A percentile compares a stretch with the other conserved stretches of the same genome.
phyloP scores from a whole-genome alignment of 2,888 invertebrate genomes.

The Mongoloraphidia duomilia region DNA sequence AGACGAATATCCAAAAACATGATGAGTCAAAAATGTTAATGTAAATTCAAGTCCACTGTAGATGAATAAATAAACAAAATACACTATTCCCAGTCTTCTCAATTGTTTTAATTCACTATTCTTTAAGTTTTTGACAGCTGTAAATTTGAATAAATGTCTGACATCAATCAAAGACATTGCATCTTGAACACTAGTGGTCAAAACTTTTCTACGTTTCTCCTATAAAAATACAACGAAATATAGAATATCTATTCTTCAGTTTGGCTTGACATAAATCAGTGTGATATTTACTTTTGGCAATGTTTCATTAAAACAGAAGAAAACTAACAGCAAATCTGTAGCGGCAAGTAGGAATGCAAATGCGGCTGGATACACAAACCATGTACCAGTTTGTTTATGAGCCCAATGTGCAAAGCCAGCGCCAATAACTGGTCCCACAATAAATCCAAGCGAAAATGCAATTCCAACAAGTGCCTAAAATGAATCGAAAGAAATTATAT shows the following conservation, averaged over 20 bases:
- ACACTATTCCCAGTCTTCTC: slow-evolving; percentile 54
- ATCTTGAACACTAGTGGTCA: slow-evolving; percentile 38
- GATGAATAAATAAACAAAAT: slow-evolving; percentile 84
- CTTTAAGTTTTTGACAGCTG: slow-evolving; percentile 50
- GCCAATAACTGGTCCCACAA: slow-evolving; percentile 89
- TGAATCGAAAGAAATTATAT: slow-evolving; percentile 6
- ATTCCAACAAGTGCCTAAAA: slow-evolving; percentile 88
- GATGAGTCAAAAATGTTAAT: slow-evolving; percentile 88
- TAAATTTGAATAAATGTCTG: slow-evolving; percentile 40
- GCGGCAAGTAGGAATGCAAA: slow-evolving; percentile 61
- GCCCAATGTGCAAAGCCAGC: slow-evolving; percentile 67
- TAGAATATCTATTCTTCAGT: too few species aligned
- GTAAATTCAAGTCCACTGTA: slow-evolving; percentile 97
- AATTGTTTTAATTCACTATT: slow-evolving; percentile 47
- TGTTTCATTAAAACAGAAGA: slow-evolving; percentile 66
- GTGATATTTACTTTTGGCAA: slow-evolving; percentile 47
- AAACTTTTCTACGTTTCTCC: slow-evolving; percentile 53
- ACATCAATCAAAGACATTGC: slow-evolving; percentile 24
- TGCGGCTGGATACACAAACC: slow-evolving; percentile 71
- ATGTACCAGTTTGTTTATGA: slow-evolving; percentile 45
- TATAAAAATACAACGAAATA: slow-evolving; percentile 26
- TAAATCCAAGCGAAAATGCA: slow-evolving; percentile 96
- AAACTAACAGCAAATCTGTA: slow-evolving; percentile 62
- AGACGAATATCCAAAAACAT: slow-evolving; percentile 76
- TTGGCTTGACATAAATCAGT: not conserved